Percentiles rank a stretch among this genome's conserved stretches.
These are phyloP conservation scores for Meloidogyne chitwoodi DNA, from an alignment of 1,140 invertebrate species.

Conservation along the genomic window DNA sequence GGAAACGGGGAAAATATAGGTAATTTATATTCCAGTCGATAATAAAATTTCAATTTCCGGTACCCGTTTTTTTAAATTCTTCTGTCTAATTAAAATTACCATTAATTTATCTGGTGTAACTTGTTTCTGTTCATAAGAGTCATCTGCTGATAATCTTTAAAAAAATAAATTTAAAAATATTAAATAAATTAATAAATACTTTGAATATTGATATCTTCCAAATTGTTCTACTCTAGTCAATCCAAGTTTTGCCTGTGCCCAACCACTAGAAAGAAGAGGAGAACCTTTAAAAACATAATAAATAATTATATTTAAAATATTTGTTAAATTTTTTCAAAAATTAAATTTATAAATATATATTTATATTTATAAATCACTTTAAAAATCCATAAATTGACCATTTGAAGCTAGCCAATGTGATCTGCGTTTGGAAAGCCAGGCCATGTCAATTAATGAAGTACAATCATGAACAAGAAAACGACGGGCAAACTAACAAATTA, in stretches of 20 bases:
- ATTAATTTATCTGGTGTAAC: background rate
- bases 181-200: background rate
- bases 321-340: slow-evolving; percentile 24
- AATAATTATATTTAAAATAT: background rate
- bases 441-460: slow-evolving; percentile 47
- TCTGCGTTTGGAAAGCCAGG: slow-evolving; percentile 46
- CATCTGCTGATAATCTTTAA: slow-evolving; percentile 1
- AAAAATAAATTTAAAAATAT: background rate
- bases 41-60: too few species aligned
- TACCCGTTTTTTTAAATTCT: too few species aligned
- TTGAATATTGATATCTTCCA: slow-evolving; percentile 12
- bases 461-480: slow-evolving; percentile 29
- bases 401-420: slow-evolving; percentile 27
- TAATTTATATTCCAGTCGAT: too few species aligned
- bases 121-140: background rate
- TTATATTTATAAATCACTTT: background rate
- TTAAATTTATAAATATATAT: slow-evolving; percentile 10
- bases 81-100: background rate
- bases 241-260: slow-evolving; percentile 14
- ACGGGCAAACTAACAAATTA: slow-evolving; percentile 39
- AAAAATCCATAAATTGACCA: background rate
- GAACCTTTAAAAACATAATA: background rate
- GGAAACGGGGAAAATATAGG: too few species aligned
- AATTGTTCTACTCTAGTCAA: slow-evolving; percentile 3
- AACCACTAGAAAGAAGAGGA: slow-evolving; percentile 27